Evolutionary conservation across 2,797 vertebrate species (phyloP), one percentile per base, ranked within the genome.

Genomic region (Eptatretus atami): DNA sequence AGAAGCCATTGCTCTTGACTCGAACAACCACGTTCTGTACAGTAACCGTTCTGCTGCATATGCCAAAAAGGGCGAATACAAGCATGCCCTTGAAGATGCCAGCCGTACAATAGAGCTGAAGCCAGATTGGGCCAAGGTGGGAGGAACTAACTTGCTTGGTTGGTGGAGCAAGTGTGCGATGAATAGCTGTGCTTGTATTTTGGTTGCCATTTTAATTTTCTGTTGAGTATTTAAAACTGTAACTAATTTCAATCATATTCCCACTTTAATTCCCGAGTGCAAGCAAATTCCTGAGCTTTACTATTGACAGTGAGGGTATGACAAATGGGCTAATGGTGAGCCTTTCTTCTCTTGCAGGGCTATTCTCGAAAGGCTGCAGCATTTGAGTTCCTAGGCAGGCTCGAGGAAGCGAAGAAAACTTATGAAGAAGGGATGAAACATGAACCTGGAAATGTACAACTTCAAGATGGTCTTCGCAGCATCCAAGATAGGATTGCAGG

Each of bases 121-220:
- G 67, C 81, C 87, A 1, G 83, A 93, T 69, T 94, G 87, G 87
- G 84, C 81, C 68, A 94, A 92, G 80, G 86, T 93, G 53, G 70
- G 72, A 64, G 15, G n/a, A 61, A 12, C 57, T 10, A 61, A n/a
- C 4, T 44, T 8, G 6, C 1, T 44, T 44, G 31, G 6, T 44
- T 44, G 31, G 31, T 44, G 31, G 31, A 44, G 14, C 25, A 12
- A 2, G 9, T 1, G 9, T 1, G 3, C 1, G 13, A n/a, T 53
- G 6, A 13, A 2, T 9, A 6, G n/a, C 6, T 15, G 14, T 15
- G 15, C 10, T 11, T 13, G 19, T 52, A 19, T 4, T 63, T 24
- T 24, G 6, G 10, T n/a, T 60, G 15, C 15, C 15, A n/a, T 60
- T 60, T 44, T 44, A 44, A 44, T 44, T 44, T 44, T 44, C 31